Base-by-base conservation (phyloP, 1,140 invertebrate genomes). In the Zophobas atratus region DNA sequence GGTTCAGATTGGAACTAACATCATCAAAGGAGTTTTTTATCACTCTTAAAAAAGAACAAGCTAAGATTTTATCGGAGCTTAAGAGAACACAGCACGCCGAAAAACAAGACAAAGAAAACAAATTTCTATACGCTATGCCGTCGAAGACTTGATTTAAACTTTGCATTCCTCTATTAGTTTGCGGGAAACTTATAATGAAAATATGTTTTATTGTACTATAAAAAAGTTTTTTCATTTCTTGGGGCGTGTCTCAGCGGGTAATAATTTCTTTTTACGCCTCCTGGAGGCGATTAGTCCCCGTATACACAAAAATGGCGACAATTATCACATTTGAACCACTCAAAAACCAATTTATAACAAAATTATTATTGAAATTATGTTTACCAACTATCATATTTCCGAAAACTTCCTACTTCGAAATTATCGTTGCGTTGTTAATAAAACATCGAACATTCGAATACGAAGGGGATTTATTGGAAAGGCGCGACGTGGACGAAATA, bases 1-100 rank as follows among this genome's bases (percentile, higher is more conserved):
- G 53, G 73, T 34, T 60, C 73, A 75, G 73, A 75, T 75, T 57
- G 51, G 73, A 75, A 72, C 70, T 72, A 72, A 75, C 73, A 60
- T 75, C 51, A 75, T 75, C 73, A 75, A 60, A 75, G 51, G 55
- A 60, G 60, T 67, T 43, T 56, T 75, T 75, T 75, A 75, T 75
- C 72, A 49, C 51, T 38, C 8, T 56, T 55, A 35, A 39, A 75
- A 75, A 41, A 56, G 55, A 55, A 72, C 46, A 72, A 72, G 33
- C 46, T 72, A 41, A 71, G 46, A 72, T 51, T 72, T 72, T 51
- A 71, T 71, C 48, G 67, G 36, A 39, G 34, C 34, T 60, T 60
- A 60, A 60, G 39, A 60, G 56, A 60, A 39, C 34, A 60, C 36
- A 39, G 57, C 49, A 5, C 49, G 49, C 8, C 43, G 49, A 51